Evolutionary conservation across 2,797 vertebrate genomes (phyloP).

Genomic region (Nasua narica): DNA sequence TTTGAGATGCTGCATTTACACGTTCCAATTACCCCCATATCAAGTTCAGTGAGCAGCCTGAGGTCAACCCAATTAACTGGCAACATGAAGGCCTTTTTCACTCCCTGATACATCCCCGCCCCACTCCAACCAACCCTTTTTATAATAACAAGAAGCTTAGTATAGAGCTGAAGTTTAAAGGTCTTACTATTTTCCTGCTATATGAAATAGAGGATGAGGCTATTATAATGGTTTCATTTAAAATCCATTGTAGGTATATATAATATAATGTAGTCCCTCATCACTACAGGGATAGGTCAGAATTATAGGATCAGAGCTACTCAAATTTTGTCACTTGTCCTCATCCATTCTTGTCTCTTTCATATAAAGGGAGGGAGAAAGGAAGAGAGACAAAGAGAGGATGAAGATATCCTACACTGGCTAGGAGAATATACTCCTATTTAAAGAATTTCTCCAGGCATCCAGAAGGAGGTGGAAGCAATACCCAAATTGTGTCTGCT

Average conservation of each 20-base stretch:
- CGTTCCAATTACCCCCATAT: background rate
- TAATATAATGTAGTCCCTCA: background rate
- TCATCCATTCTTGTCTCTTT: background rate
- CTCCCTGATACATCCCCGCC: background rate
- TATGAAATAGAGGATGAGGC: background rate
- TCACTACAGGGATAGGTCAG: background rate
- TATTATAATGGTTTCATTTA: background rate
- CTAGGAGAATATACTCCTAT: background rate
- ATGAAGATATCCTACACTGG: background rate
- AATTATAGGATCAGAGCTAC: background rate
- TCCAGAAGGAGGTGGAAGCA: background rate
- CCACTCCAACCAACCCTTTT: background rate
- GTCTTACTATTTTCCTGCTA: background rate
- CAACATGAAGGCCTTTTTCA: background rate
- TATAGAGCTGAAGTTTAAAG: background rate
- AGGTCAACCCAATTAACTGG: background rate
- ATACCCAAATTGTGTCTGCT: background rate
- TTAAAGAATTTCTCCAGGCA: conserved; percentile 5
- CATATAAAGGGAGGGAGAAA: background rate
- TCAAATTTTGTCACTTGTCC: background rate
- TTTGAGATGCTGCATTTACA: conserved; percentile 13
- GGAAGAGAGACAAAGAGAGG: background rate
- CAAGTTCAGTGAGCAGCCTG: background rate
- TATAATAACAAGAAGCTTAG: background rate
- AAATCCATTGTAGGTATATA: background rate